Base-by-base conservation (phyloP, 2,113 vertebrate genomes). In the Tupaia tana region DNA sequence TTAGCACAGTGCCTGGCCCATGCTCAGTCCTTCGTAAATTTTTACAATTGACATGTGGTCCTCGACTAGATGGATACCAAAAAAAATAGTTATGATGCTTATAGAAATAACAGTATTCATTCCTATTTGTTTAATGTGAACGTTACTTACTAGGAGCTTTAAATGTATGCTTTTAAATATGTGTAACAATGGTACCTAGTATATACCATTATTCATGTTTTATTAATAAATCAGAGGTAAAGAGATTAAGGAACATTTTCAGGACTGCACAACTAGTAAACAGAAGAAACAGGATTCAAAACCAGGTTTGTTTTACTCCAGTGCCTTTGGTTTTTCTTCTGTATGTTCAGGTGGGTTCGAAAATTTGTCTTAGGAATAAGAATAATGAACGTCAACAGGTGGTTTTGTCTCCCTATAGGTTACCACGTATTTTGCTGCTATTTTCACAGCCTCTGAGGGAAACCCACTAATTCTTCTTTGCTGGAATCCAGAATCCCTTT, bases 401-500 rank as follows among this genome's bases (percentile, higher is more conserved):
- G 22, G 5, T 73, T 96, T 90, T 81, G 25, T 92, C 63, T 90
- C 31, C 8, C 58, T 79, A 67, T 61, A 71, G 73, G 88, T 81
- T 31, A 71, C 9, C 31, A 83, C 82, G 34, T 83, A 70, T 83
- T 88, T 91, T 77, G 31, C 59, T 93, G 27, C 69, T 29, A 77
- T 34, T 95, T 93, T 93, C 31, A 82, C 43, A 93, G 18, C 27
- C 34, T 89, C 77, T 63, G 58, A 87, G 82, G 31, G 64, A 96
- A 77, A 83, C 29, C 56, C 63, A 71, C 67, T 73, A 43, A 89
- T 9, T 92, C 78, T 79, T 79, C 58, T 95, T 91, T 74, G 58
- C 56, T 86, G 74, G 67, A 86, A 92, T 78, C 59, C 89, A 89
- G 70, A 89, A 86, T 59, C 54, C 66, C 74, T 89, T 89, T 31